Conservation (phyloP, 2,888 invertebrate species). For the Melinaea menophilus region DNA sequence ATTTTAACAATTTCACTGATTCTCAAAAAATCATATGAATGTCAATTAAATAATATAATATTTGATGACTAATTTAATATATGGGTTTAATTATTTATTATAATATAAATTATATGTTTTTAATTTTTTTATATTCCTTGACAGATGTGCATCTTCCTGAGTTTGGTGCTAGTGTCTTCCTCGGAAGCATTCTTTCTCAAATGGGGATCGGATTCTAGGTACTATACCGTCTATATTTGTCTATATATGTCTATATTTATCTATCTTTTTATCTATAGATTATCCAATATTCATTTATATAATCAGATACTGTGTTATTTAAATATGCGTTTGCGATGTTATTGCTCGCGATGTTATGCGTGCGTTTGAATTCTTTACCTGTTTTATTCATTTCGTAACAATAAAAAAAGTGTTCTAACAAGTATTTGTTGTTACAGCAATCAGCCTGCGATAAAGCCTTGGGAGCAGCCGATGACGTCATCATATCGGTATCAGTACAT, state of each 20-base stretch:
- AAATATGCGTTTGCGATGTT: conserved; percentile 19
- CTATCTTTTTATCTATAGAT: not conserved
- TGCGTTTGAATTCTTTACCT: not conserved
- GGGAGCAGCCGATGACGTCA: conserved; percentile 59
- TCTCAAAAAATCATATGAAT: not conserved
- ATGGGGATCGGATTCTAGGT: conserved; percentile 75
- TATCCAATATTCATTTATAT: not conserved
- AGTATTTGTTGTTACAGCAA: conserved; percentile 53
- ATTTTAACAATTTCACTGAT: conserved; percentile 7
- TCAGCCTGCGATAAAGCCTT: conserved; percentile 58
- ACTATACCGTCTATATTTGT: conserved; percentile 22
- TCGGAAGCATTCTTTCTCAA: conserved; percentile 74
- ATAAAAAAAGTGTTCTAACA: not conserved
- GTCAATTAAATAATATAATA: not conserved
- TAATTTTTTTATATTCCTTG: conserved; percentile 35
- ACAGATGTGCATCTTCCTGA: conserved; percentile 62
- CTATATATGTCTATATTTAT: not conserved
- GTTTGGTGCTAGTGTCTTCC: conserved; percentile 59
- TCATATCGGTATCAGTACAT: conserved; percentile 68
- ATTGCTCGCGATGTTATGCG: conserved; percentile 12
- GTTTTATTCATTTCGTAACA: not conserved
- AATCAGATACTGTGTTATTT: not conserved
- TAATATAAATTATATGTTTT: not conserved
- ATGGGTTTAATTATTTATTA: not conserved
- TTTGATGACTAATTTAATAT: not conserved